phyloP scores from a whole-genome alignment of 2,113 vertebrate species.

The Andinoacara biseriatus region DNA sequence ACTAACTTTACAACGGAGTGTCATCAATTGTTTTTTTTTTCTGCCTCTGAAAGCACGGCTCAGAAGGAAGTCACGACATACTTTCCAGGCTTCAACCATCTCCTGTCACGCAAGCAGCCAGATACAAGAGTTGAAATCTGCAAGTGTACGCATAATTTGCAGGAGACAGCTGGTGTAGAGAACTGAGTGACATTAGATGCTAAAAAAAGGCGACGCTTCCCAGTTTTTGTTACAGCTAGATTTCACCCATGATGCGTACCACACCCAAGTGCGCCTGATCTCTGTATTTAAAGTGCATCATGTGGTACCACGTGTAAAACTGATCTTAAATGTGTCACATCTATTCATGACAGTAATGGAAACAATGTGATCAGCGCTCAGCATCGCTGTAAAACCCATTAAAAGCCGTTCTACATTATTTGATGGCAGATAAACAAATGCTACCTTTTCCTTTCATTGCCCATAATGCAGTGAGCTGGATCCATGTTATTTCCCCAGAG shows the following conservation, averaged over 20 bases:
- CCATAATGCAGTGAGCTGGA: not conserved
- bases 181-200: not conserved
- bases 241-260: not conserved
- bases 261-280: not conserved
- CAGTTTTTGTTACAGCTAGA: not conserved
- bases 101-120: not conserved
- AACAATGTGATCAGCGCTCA: not conserved
- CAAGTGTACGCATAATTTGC: not conserved
- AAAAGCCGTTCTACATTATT: not conserved
- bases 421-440: not conserved
- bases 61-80: not conserved
- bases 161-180: not conserved
- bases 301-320: not conserved
- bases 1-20: not conserved
- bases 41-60: not conserved
- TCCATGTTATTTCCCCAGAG: not conserved
- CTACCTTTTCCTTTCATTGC: not conserved
- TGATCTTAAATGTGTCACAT: not conserved
- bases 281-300: not conserved
- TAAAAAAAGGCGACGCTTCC: rapidly evolving
- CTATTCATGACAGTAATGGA: not conserved
- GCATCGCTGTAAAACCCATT: not conserved
- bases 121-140: not conserved
- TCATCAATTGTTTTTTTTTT: not conserved
- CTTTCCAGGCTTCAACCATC: not conserved